These are phyloP conservation scores for Aradus depressus DNA, from an alignment of 2,888 invertebrate genomes.

Conservation along the genomic window DNA sequence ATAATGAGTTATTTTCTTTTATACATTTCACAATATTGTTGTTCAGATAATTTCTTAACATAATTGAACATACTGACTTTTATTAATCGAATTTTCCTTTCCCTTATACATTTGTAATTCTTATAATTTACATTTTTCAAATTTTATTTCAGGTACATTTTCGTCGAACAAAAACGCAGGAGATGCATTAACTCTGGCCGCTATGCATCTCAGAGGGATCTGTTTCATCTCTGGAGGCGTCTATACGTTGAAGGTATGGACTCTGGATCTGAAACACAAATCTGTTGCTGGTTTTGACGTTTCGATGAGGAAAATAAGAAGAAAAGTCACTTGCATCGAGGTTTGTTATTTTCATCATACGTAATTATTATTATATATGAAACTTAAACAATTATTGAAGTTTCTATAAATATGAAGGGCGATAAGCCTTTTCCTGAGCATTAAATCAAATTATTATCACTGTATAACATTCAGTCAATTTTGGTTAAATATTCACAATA, in stretches of 20 bases:
- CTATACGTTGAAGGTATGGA: slow-evolving; percentile 63
- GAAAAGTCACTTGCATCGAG: slow-evolving; percentile 62
- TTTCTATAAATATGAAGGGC: background rate
- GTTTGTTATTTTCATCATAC: slow-evolving; percentile 31
- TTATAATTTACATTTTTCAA: slow-evolving; percentile 5
- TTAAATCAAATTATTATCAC: too few species aligned
- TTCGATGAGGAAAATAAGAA: slow-evolving; percentile 62
- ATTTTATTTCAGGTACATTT: slow-evolving; percentile 36
- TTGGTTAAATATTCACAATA: too few species aligned
- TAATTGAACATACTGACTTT: too few species aligned
- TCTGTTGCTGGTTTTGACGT: slow-evolving; percentile 62
- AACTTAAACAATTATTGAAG: background rate
- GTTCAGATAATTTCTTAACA: too few species aligned
- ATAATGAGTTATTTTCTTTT: too few species aligned
- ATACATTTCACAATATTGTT: too few species aligned
- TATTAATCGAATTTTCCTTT: too few species aligned
- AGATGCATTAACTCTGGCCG: slow-evolving; percentile 48
- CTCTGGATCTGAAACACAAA: slow-evolving; percentile 54
- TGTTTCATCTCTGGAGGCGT: slow-evolving; percentile 67
- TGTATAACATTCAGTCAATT: too few species aligned
- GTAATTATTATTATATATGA: background rate
- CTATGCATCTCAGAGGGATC: slow-evolving; percentile 46
- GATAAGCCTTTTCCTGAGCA: too few species aligned
- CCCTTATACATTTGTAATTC: too few species aligned
- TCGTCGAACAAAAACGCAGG: slow-evolving; percentile 61